Percentiles rank a stretch among this genome's conserved stretches.
phyloP scores from a whole-genome alignment of 2,797 vertebrate species.

The Dendrocincla fuliginosa region DNA sequence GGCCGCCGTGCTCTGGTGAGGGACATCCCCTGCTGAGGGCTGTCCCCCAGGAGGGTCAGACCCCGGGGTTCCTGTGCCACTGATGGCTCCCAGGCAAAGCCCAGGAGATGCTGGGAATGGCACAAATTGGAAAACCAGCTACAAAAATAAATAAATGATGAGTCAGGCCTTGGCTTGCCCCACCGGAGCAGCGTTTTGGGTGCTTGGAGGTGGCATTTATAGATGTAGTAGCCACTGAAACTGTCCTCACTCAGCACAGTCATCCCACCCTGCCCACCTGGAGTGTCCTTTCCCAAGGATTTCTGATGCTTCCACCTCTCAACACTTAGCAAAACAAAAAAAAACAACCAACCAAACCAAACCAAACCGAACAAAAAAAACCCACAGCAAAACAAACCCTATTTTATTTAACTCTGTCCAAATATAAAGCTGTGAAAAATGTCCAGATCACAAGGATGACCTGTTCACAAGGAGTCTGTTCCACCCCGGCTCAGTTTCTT shows the following conservation, averaged over 20 bases:
- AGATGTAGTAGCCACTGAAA: background rate
- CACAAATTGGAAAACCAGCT: background rate
- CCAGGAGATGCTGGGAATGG: background rate
- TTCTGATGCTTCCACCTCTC: background rate
- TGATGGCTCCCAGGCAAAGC: background rate
- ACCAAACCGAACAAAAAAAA: background rate
- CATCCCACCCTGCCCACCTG: background rate
- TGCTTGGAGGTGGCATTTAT: background rate
- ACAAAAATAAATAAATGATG: background rate
- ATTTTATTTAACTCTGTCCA: background rate
- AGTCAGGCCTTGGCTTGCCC: background rate
- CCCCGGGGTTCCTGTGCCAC: background rate
- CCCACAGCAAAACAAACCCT: background rate
- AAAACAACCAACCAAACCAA: too few relatives aligned
- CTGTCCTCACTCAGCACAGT: background rate
- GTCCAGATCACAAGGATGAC: background rate
- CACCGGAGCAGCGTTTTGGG: accelerated
- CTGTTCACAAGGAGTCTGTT: background rate
- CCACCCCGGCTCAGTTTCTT: background rate
- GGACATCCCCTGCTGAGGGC: accelerated
- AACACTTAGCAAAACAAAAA: background rate
- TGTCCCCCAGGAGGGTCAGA: background rate
- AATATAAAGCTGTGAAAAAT: background rate
- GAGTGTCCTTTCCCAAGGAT: background rate
- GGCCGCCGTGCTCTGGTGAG: accelerated